phyloP scores from a whole-genome alignment of 2,113 vertebrate species.

The Dipodomys spectabilis region DNA sequence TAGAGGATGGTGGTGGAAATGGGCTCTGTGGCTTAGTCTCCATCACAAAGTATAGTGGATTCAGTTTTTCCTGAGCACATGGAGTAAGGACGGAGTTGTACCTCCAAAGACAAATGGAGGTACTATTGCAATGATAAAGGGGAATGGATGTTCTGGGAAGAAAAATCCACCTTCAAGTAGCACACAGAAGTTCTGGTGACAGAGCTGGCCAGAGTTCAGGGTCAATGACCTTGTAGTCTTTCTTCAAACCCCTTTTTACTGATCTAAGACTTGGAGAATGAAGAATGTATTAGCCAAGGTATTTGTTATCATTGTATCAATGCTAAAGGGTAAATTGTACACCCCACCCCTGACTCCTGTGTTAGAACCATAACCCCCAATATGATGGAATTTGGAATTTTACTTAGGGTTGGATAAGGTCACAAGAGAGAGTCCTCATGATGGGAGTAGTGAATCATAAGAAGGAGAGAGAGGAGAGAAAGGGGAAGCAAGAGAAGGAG shows the following conservation, averaged over 20 bases:
- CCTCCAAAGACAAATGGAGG: not conserved
- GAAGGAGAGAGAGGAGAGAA: too few relatives aligned
- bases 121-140: not conserved
- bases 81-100: not conserved
- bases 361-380: not conserved
- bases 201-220: not conserved
- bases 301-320: not conserved
- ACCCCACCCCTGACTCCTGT: accelerated
- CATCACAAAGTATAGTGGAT: not conserved
- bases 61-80: not conserved
- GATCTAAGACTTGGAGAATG: not conserved
- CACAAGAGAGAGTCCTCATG: not conserved
- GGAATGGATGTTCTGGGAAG: not conserved
- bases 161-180: not conserved
- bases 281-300: not conserved
- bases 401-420: not conserved
- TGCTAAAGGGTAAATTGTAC: not conserved
- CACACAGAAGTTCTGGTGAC: not conserved
- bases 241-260: slow-evolving; percentile 19
- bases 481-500: not conserved
- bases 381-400: not conserved
- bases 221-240: not conserved
- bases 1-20: not conserved
- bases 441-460: not conserved
- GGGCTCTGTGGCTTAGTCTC: not conserved